phyloP scores from a whole-genome alignment of 2,113 vertebrate species.

The Oxyura jamaicensis region DNA sequence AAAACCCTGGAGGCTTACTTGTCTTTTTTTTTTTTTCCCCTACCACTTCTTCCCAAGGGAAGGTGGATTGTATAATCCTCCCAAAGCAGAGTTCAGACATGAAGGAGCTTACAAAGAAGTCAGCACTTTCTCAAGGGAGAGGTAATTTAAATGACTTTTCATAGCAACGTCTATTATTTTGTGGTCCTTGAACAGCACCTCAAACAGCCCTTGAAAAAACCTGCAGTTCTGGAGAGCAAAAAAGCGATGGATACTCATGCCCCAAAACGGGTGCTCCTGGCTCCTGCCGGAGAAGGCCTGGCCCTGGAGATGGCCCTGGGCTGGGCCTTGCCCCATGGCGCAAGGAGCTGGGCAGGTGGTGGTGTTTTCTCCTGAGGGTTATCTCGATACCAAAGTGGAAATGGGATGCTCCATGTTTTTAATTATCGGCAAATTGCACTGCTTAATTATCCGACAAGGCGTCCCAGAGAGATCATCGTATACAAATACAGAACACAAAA shows the following conservation, averaged over 20 bases:
- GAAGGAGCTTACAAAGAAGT: neutral
- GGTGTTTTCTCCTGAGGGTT: neutral
- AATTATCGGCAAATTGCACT: neutral
- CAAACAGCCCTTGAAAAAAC: neutral
- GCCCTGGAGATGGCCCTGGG: no score
- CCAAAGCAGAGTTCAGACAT: neutral
- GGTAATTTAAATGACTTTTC: neutral
- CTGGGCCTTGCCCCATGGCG: neutral
- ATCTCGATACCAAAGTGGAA: neutral
- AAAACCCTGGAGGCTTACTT: neutral
- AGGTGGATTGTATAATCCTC: neutral
- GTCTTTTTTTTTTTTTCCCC: neutral
- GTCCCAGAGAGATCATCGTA: neutral
- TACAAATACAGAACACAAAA: neutral
- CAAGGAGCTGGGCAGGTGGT: neutral
- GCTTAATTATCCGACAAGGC: neutral
- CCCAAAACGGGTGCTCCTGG: neutral
- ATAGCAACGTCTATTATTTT: neutral
- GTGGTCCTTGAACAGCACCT: neutral
- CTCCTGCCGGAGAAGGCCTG: neutral
- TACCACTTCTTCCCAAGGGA: neutral
- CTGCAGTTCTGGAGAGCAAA: fast-evolving
- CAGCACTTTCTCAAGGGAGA: neutral
- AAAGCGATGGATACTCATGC: neutral
- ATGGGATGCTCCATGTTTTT: neutral